Conservation (phyloP, 1,140 invertebrate genomes). For the Anastrepha obliqua region DNA sequence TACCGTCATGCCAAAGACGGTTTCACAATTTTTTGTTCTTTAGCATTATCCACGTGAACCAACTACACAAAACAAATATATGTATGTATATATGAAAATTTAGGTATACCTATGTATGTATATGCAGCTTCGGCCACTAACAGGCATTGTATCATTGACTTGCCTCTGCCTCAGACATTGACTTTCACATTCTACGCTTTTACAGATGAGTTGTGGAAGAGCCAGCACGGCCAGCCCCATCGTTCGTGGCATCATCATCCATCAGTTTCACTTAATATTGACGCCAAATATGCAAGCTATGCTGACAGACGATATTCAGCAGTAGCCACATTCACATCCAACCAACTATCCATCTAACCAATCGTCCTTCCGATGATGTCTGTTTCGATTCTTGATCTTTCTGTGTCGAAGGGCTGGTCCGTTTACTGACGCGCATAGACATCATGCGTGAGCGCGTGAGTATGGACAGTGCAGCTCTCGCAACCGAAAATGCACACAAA, state of each 20-base stretch:
- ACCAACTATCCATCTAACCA: not conserved
- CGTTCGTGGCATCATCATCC: slow-evolving; percentile 62
- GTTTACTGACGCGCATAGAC: not conserved
- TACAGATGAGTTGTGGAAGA: not conserved
- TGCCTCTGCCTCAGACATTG: not conserved
- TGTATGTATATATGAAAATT: not conserved
- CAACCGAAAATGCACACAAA: not conserved
- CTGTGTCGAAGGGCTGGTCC: not conserved
- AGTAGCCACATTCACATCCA: slow-evolving; percentile 21
- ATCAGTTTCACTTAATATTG: slow-evolving; percentile 74
- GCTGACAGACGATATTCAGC: slow-evolving; percentile 71
- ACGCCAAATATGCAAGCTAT: slow-evolving; percentile 73
- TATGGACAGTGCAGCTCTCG: not conserved
- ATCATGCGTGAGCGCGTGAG: not conserved
- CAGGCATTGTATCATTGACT: slow-evolving; percentile 23
- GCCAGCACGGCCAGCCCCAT: not conserved
- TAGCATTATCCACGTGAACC: not conserved
- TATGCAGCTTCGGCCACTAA: not conserved
- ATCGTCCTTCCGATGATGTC: not conserved
- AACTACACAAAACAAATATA: slow-evolving; percentile 16
- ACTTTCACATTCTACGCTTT: not conserved
- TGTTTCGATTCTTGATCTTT: not conserved
- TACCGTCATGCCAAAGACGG: slow-evolving; percentile 73
- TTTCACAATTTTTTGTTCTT: slow-evolving; percentile 67
- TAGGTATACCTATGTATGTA: not conserved